A percentile compares a stretch with the other conserved stretches of the same genome.
Evolutionary conservation across 1,140 invertebrate species (phyloP).

Genomic region (Lepidostoma basale): DNA sequence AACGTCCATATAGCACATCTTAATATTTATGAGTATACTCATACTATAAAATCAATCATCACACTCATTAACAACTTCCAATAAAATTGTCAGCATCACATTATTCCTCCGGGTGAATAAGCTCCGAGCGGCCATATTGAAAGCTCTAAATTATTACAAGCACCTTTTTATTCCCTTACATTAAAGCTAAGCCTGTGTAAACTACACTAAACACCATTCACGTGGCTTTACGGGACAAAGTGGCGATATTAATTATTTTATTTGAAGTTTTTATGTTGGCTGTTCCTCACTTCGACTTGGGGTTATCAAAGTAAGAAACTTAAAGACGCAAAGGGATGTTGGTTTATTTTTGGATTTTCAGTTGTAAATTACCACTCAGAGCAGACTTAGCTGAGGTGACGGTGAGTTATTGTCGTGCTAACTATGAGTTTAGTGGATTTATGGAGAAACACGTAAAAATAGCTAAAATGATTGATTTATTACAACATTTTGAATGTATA

Average conservation of each 20-base stretch:
- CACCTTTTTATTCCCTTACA: constrained; percentile 4
- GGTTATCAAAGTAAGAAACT: background rate
- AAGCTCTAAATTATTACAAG: constrained; percentile 12
- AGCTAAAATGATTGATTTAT: too few relatives aligned
- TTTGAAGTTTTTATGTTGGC: constrained; percentile 39
- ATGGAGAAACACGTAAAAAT: too few relatives aligned
- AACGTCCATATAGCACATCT: too few relatives aligned
- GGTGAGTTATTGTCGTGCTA: constrained; percentile 1
- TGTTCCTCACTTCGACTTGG: constrained; percentile 33
- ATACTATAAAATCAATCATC: background rate
- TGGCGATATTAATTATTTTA: constrained; percentile 45
- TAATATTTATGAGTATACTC: too few relatives aligned
- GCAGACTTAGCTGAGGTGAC: background rate
- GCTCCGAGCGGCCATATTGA: background rate
- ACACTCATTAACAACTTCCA: background rate
- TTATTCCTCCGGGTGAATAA: background rate
- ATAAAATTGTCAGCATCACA: background rate
- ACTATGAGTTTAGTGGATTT: background rate
- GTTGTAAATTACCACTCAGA: background rate
- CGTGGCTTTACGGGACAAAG: constrained; percentile 21
- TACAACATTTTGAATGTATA: too few relatives aligned
- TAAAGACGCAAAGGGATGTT: background rate
- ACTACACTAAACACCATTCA: background rate
- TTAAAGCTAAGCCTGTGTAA: constrained; percentile 4
- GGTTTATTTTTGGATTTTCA: constrained; percentile 14